A percentile compares a stretch with the other conserved stretches of the same genome.
Conservation (phyloP, 2,797 vertebrate genomes). For the Mus minutoides region DNA sequence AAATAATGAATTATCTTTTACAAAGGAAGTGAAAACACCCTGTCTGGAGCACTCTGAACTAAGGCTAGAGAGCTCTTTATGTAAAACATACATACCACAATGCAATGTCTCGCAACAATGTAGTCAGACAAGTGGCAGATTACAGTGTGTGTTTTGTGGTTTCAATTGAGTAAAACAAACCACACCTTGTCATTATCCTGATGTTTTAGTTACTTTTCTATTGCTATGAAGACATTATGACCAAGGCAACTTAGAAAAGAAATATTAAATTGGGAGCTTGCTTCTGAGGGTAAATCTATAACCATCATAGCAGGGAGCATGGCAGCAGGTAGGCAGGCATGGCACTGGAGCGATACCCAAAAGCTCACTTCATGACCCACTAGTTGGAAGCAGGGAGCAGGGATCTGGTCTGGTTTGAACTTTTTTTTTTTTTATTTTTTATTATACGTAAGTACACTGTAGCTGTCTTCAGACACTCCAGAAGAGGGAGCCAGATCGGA, state of each 20-base stretch:
- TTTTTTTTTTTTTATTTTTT: too few species aligned
- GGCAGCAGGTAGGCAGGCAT: not conserved
- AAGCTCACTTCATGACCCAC: not conserved
- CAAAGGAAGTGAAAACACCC: not conserved
- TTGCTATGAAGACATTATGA: not conserved
- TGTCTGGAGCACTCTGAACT: not conserved
- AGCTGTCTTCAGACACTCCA: too few species aligned
- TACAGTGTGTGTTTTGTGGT: not conserved
- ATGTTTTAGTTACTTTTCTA: not conserved
- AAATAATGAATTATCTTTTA: not conserved
- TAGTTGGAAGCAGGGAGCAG: not conserved
- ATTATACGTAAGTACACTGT: too few species aligned
- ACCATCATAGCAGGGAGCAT: not conserved
- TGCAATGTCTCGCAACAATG: not conserved
- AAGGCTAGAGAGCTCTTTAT: not conserved
- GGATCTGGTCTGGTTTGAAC: not conserved
- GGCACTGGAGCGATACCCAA: not conserved
- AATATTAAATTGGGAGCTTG: not conserved
- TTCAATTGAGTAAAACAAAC: not conserved
- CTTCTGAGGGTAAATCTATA: not conserved
- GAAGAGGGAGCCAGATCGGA: too few species aligned
- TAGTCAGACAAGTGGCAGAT: not conserved
- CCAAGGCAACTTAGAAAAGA: not conserved
- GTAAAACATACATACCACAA: not conserved
- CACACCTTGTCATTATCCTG: not conserved